Evolutionary conservation across 1,140 invertebrate genomes (phyloP).

Genomic region (Diplogasteroides magnus): DNA sequence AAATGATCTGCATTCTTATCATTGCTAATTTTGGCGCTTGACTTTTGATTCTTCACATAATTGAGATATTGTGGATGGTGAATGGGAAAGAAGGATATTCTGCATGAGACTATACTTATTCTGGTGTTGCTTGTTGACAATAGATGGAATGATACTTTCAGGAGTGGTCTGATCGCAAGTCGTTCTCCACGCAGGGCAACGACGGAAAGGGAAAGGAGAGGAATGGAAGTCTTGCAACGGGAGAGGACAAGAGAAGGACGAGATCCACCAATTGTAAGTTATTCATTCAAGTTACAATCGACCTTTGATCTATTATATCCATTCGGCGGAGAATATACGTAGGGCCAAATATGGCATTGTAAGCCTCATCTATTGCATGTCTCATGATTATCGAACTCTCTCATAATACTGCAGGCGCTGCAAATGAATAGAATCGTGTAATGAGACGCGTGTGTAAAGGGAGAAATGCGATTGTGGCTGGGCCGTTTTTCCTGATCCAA

Average conservation of each 20-base stretch:
- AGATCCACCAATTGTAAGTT: slow-evolving; percentile 18
- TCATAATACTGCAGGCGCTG: not conserved
- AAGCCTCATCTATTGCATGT: not conserved
- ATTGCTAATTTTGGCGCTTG: too few species aligned
- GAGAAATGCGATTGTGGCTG: slow-evolving; percentile 28
- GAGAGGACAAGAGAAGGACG: slow-evolving; percentile 27
- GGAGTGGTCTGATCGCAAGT: not conserved
- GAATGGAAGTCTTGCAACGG: slow-evolving; percentile 2
- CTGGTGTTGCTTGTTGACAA: too few species aligned
- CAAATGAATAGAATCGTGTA: slow-evolving; percentile 10
- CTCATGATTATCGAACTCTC: not conserved
- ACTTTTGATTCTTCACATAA: too few species aligned
- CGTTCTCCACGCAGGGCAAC: slow-evolving; percentile 10
- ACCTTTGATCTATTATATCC: too few species aligned
- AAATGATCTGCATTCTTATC: too few species aligned
- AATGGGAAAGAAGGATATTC: too few species aligned
- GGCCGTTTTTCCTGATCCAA: too few species aligned
- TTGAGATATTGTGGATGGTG: too few species aligned
- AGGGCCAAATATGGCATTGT: not conserved
- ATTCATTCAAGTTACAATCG: too few species aligned
- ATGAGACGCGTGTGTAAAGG: not conserved
- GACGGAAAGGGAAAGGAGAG: slow-evolving; percentile 12
- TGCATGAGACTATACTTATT: too few species aligned
- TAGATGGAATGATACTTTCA: too few species aligned
- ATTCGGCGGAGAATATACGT: too few species aligned